Evolutionary conservation across 2,797 vertebrate species (phyloP), one percentile per base, ranked within the genome.

Genomic region (Tokudaia tokunoshimensis): DNA sequence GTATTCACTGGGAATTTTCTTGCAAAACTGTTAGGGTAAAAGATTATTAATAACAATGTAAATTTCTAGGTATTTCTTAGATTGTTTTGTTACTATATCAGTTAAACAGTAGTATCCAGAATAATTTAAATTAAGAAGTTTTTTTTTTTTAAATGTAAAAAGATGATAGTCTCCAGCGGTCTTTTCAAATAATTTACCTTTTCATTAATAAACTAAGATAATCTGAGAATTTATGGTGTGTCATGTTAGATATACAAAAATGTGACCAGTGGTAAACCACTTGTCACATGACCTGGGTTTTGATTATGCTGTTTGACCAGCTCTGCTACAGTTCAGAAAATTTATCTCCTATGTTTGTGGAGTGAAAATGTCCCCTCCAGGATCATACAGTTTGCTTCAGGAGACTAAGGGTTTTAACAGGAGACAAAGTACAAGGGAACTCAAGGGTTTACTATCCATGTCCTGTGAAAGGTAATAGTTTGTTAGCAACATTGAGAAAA

Each of bases 321-420:
- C 50, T 70, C 9, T 87, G 80, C n/a, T 94, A 86, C 24, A 50
- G 5, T 80, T 65, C 20, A 89, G 55, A 94, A 85, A 82, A 70
- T 82, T 41, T n/a, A 67, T 79, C n/a, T 81, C 8, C 47, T 75
- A 0, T n/a, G 4, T 89, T 31, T 87, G n/a, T 84, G 72, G 41
- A 92, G 89, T 91, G 79, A 94, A 94, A 94, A 19, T 85, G 22
- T 93, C 50, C 86, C 79, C 20, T 92, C n/a, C 41, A 86, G 76
- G 67, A 72, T 84, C 67, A 72, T 89, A 34, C 3, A 76, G 57
- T 89, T 91, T 88, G 63, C 37, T 90, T 91, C 41, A 86, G 89
- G 44, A 70, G 44, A 70, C 94, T 96, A 50, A 83, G 70, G 65
- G 92, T 89, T 85, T 31, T 1, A 76, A 63, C 57, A 93, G 70